Evolutionary conservation across 1,140 invertebrate genomes (phyloP).

Genomic region (Drosophila littoralis): DNA sequence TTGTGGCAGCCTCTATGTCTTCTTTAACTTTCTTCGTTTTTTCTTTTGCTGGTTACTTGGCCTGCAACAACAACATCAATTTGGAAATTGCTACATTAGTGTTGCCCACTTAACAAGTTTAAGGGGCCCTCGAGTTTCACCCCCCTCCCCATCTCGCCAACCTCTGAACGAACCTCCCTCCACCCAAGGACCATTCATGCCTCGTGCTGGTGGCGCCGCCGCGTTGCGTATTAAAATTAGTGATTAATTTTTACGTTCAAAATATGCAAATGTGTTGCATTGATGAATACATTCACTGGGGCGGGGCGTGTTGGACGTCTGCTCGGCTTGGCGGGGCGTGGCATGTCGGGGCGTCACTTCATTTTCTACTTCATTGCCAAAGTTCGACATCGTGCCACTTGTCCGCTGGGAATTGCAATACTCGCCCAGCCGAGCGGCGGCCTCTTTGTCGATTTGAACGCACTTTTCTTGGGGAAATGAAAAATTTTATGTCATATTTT

Average conservation of each 20-base stretch:
- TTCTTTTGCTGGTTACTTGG: constrained; percentile 1
- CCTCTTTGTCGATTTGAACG: constrained; percentile 53
- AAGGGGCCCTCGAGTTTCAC: constrained; percentile 47
- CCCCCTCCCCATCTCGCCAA: neutral
- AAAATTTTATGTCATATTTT: constrained; percentile 82
- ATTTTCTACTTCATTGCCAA: constrained; percentile 84
- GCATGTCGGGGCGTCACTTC: constrained; percentile 68
- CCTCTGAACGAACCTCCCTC: neutral
- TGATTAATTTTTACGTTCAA: constrained; percentile 83
- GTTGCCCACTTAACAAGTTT: constrained; percentile 84
- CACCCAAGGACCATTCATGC: neutral
- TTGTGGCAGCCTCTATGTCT: constrained; percentile 5
- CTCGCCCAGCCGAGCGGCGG: constrained; percentile 9
- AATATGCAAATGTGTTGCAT: constrained; percentile 83
- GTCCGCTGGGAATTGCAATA: constrained; percentile 65
- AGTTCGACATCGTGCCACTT: constrained; percentile 61
- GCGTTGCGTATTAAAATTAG: constrained; percentile 82
- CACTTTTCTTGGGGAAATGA: constrained; percentile 69
- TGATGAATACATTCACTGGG: constrained; percentile 79
- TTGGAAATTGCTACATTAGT: constrained; percentile 84
- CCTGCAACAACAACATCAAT: constrained; percentile 60
- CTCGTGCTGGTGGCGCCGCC: constrained; percentile 18
- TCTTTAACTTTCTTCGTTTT: neutral
- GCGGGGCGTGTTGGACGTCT: neutral
- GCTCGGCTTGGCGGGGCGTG: constrained; percentile 13